Evolutionary conservation across 2,113 vertebrate genomes (phyloP).

Genomic region (Heterochromis multidens): DNA sequence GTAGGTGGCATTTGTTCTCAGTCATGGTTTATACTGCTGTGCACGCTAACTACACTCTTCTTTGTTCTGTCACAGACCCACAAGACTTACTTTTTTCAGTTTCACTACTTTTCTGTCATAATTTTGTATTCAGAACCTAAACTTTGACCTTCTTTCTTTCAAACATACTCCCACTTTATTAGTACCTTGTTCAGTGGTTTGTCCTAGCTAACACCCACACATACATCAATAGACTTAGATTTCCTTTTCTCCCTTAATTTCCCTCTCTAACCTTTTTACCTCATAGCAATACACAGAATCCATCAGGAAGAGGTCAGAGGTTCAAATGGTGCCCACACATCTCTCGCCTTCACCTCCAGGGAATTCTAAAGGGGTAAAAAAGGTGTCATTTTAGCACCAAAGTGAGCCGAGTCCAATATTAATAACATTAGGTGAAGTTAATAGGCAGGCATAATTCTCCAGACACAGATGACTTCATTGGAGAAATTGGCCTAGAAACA

Average conservation of each 20-base stretch:
- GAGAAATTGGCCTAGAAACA: constrained; percentile 12
- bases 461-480: neutral
- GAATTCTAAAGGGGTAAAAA: neutral
- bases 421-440: constrained; percentile 28
- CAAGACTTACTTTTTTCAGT: neutral
- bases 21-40: neutral
- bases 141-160: neutral
- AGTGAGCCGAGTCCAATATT: neutral
- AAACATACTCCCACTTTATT: neutral
- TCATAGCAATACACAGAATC: constrained; percentile 5
- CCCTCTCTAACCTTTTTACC: neutral
- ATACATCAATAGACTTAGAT: neutral
- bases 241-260: neutral
- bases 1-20: neutral
- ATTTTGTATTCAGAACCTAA: neutral
- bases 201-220: neutral
- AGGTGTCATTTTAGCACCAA: neutral
- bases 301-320: constrained; percentile 6
- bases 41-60: neutral
- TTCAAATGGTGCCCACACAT: neutral
- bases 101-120: neutral
- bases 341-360: neutral
- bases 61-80: neutral
- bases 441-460: constrained; percentile 2
- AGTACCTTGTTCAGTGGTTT: neutral